Conservation (phyloP, 2,113 vertebrate species). For the Cheilinus undulatus region DNA sequence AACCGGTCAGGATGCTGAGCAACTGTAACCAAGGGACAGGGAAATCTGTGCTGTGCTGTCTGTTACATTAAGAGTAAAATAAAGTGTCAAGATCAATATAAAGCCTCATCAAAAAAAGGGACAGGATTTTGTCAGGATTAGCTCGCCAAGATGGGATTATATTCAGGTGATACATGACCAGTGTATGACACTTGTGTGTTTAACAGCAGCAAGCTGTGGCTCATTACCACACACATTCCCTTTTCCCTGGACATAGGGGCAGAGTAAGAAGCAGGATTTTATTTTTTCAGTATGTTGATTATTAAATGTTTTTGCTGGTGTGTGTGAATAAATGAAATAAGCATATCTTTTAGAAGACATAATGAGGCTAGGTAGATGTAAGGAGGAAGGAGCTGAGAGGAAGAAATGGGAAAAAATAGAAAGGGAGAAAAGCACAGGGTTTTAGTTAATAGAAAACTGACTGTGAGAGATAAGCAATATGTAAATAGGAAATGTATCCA, state of each 20-base stretch:
- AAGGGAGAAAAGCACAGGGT: background rate
- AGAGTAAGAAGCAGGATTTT: background rate
- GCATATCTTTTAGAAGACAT: background rate
- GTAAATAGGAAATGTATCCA: slow-evolving; percentile 79
- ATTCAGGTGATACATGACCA: no score
- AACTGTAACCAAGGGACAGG: slow-evolving; percentile 89
- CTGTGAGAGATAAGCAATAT: slow-evolving; percentile 80
- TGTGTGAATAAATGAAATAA: background rate
- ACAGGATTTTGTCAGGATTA: background rate
- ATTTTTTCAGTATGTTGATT: background rate
- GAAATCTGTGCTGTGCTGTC: slow-evolving; percentile 85
- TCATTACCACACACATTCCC: background rate
- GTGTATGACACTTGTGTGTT: no score
- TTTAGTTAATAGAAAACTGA: slow-evolving; percentile 60
- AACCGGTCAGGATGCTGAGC: slow-evolving; percentile 84
- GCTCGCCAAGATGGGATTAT: no score
- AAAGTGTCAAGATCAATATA: slow-evolving; percentile 23
- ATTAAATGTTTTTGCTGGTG: background rate
- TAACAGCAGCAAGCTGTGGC: background rate
- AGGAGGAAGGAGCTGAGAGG: slow-evolving; percentile 1
- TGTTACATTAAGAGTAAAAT: slow-evolving; percentile 65
- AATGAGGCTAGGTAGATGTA: slow-evolving; percentile 36
- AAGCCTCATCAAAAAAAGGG: slow-evolving; percentile 2
- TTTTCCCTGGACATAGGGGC: background rate
- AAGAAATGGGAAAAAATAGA: slow-evolving; percentile 7